Evolutionary conservation across 2,797 vertebrate genomes (phyloP).

Genomic region (Capromys pilorides): DNA sequence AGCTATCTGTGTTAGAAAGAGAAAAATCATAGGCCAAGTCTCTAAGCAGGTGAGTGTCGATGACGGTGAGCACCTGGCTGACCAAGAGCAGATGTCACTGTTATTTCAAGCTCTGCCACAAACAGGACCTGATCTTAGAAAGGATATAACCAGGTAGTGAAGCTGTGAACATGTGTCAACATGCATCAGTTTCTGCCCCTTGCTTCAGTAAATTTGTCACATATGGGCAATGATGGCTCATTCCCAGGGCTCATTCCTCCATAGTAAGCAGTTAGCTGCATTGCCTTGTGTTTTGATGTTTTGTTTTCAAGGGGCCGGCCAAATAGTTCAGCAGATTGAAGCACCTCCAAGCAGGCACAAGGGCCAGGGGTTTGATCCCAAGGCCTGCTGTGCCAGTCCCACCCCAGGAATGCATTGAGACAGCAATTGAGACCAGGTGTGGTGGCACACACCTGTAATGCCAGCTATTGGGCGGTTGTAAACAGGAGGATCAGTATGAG

Average conservation of each 20-base stretch:
- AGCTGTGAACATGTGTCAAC: not conserved
- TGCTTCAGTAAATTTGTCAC: not conserved
- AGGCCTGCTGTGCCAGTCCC: too few species aligned
- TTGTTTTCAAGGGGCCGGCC: not conserved
- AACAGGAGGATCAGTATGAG: too few species aligned
- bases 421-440: too few species aligned
- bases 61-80: not conserved
- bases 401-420: too few species aligned
- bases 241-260: not conserved
- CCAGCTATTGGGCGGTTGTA: too few species aligned
- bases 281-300: not conserved
- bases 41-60: not conserved
- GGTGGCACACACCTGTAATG: too few species aligned
- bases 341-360: too few species aligned
- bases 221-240: not conserved
- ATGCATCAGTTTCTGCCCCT: not conserved
- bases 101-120: not conserved
- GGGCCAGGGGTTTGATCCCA: too few species aligned
- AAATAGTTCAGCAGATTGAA: too few species aligned
- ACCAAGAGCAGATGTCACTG: not conserved
- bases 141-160: not conserved
- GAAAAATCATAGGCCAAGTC: not conserved
- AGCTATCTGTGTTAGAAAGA: not conserved
- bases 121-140: not conserved
- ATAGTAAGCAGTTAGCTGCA: not conserved